Conservation (phyloP, 2,797 vertebrate genomes). For the Distichodus sexfasciatus region DNA sequence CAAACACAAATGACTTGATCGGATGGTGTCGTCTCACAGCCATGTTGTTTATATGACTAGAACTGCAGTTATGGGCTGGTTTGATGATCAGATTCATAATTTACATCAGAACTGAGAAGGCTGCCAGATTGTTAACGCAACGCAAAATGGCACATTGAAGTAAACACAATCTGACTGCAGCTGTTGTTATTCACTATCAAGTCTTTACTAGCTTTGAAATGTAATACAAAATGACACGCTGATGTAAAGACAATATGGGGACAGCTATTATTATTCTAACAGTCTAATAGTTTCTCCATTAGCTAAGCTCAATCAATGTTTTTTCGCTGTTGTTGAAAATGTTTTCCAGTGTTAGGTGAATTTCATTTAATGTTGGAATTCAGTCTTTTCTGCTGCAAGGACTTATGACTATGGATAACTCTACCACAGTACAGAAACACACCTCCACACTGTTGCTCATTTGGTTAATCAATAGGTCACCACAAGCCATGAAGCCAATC, state of each 20-base stretch:
- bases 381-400: not conserved
- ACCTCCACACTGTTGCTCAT: slow-evolving; percentile 10
- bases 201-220: too few species aligned
- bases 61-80: not conserved
- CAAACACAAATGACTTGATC: not conserved
- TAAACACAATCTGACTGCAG: too few species aligned
- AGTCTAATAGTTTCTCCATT: too few species aligned
- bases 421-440: not conserved
- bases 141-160: too few species aligned
- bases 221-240: too few species aligned
- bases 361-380: not conserved
- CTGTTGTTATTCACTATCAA: too few species aligned
- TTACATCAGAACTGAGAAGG: not conserved
- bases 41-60: not conserved
- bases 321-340: not conserved
- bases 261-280: too few species aligned
- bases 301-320: too few species aligned
- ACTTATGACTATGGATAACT: not conserved
- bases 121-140: not conserved
- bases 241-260: too few species aligned
- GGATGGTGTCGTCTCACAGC: not conserved
- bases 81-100: not conserved
- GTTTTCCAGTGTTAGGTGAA: not conserved
- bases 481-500: not conserved
- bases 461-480: slow-evolving; percentile 14